These are phyloP conservation scores for Sciurus niger DNA, from an alignment of 2,113 vertebrate genomes.

Conservation along the genomic window DNA sequence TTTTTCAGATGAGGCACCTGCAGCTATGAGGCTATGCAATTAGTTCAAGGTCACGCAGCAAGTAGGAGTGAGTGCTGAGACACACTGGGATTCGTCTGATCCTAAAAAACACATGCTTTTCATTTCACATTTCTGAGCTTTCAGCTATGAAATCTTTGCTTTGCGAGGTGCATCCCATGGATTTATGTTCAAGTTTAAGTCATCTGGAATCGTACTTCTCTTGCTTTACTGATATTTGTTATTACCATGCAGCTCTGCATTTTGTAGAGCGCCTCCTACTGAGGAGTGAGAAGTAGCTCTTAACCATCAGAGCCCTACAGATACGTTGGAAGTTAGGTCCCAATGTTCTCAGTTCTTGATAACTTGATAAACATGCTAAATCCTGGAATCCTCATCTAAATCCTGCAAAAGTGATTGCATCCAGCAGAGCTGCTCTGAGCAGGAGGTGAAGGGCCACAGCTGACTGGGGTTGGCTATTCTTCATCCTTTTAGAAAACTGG, in stretches of 20 bases:
- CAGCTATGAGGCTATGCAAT: neutral
- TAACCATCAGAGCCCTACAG: neutral
- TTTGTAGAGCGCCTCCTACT: neutral
- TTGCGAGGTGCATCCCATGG: neutral
- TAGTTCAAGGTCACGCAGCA: neutral
- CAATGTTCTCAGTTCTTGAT: fast-evolving
- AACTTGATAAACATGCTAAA: neutral
- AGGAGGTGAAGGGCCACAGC: fast-evolving
- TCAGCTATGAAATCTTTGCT: neutral
- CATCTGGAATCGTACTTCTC: neutral
- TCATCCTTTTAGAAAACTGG: neutral
- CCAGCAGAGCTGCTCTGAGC: neutral
- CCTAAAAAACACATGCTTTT: neutral
- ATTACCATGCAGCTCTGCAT: neutral
- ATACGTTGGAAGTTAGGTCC: neutral
- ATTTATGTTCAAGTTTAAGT: neutral
- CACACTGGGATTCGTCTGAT: neutral
- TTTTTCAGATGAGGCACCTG: neutral
- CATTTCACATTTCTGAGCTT: neutral
- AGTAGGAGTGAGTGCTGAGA: neutral
- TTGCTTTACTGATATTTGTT: neutral
- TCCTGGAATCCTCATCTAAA: neutral
- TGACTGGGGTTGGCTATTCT: neutral
- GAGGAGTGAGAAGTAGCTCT: neutral
- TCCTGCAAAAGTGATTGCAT: neutral